A percentile compares a stretch with the other conserved stretches of the same genome.
These are phyloP conservation scores for Pollenia amentaria DNA, from an alignment of 2,888 invertebrate genomes.

Conservation along the genomic window DNA sequence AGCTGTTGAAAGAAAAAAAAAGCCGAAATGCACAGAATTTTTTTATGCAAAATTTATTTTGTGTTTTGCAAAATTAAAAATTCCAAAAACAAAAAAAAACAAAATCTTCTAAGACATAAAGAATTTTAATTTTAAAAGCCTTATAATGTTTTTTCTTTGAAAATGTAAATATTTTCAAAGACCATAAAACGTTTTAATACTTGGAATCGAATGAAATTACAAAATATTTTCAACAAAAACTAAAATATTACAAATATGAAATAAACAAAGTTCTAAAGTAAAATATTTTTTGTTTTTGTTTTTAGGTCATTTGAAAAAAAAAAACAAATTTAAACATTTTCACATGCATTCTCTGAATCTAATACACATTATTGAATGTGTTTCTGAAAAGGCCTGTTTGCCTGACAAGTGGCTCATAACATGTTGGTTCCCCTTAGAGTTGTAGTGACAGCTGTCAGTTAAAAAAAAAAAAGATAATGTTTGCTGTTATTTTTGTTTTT, in stretches of 20 bases:
- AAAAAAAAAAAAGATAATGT: constrained; percentile 21
- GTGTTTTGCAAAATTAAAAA: constrained; percentile 47
- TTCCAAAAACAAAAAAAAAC: constrained; percentile 6
- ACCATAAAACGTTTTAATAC: constrained; percentile 35
- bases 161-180: constrained; percentile 58
- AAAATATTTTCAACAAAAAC: constrained; percentile 11
- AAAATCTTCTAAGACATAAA: not conserved
- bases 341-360: constrained; percentile 22
- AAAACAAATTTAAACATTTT: constrained; percentile 5
- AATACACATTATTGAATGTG: not conserved
- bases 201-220: constrained; percentile 45
- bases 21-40: constrained; percentile 2
- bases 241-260: constrained; percentile 30
- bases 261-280: constrained; percentile 31
- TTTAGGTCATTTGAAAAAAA: constrained; percentile 50
- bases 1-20: constrained; percentile 7
- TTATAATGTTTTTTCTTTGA: constrained; percentile 64
- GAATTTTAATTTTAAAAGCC: constrained; percentile 58
- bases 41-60: constrained; percentile 55
- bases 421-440: constrained; percentile 50
- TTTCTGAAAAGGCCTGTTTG: constrained; percentile 17
- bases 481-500: constrained; percentile 43
- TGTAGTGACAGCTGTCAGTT: constrained; percentile 69
- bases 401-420: constrained; percentile 53
- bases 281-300: not conserved